Base-by-base conservation (phyloP, 2,888 invertebrate genomes). In the Ochlodes sylvanus region DNA sequence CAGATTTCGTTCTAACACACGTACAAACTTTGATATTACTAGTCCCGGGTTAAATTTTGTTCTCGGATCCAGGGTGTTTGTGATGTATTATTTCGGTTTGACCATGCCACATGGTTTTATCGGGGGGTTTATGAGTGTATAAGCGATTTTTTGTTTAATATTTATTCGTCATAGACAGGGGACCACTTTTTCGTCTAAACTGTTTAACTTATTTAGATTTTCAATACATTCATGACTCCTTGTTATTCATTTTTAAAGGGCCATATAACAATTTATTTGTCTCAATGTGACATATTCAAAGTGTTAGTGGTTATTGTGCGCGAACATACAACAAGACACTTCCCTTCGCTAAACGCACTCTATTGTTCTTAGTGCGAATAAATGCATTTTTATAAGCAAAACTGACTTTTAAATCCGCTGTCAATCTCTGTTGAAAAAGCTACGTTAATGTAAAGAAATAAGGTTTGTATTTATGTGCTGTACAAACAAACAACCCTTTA, bases 301-400 rank as follows among this genome's bases (percentile, higher is more conserved):
- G 79, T 78, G 70, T 75, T 41, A 65, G 73, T 72, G 70, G 71
- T 74, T 47, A 62, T 67, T 68, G 62, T 70, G 60, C 54, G 54
- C 44, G 42, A 55, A 54, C 58, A 63, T 69, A 69, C 63, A 71
- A 84, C 84, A 85, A 82, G 84, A 76, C 79, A 86, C 85, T 89
- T 89, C 88, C 89, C 84, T 87, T 85, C 74, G 75, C 77, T 77
- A 80, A 81, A 77, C 72, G 74, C 75, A 71, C 74, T 72, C 83
- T 84, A 87, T 89, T 89, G 89, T 89, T 90, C 88, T 87, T 85
- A 74, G 74, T 72, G 76, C 79, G 77, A 84, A 90, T 87, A 82
- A 85, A 85, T 82, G 85, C 78, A 77, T 79, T 82, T 86, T 85
- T 82, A 81, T 81, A 81, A 82, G 76, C 73, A 75, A 78, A 77